Conservation (phyloP, 2,888 invertebrate species). For the Andrena bicolor region DNA sequence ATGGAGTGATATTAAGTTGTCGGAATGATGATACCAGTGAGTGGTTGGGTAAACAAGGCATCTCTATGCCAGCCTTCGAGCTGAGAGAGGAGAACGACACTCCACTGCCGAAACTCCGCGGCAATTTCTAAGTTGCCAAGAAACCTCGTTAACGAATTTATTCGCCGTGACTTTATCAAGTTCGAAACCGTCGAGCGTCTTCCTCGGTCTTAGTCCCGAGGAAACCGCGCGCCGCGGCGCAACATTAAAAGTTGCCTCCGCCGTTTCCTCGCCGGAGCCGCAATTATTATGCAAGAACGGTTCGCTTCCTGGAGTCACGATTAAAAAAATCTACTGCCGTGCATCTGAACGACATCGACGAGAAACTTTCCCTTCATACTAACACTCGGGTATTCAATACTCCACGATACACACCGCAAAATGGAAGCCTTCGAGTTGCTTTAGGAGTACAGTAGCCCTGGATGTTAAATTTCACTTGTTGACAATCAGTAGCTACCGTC, state of each 20-base stretch:
- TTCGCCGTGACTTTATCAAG: conserved; percentile 67
- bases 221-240: conserved; percentile 14
- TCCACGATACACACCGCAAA: background rate
- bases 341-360: conserved; percentile 5
- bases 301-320: conserved; percentile 4
- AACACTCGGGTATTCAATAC: background rate
- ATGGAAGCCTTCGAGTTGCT: background rate
- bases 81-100: conserved; percentile 57
- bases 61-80: conserved; percentile 38
- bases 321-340: background rate
- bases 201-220: conserved; percentile 36
- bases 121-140: conserved; percentile 67
- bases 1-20: conserved; percentile 14
- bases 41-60: conserved; percentile 27
- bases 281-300: conserved; percentile 32
- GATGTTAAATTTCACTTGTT: background rate
- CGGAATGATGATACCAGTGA: conserved; percentile 38
- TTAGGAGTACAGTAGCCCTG: background rate
- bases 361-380: background rate
- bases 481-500: background rate
- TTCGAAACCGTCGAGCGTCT: conserved; percentile 46
- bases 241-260: conserved; percentile 42
- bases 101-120: conserved; percentile 49
- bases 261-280: conserved; percentile 18
- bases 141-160: conserved; percentile 72